Evolutionary conservation across 2,888 invertebrate species (phyloP).

Genomic region (Imbricaverruca yamaguchii): DNA sequence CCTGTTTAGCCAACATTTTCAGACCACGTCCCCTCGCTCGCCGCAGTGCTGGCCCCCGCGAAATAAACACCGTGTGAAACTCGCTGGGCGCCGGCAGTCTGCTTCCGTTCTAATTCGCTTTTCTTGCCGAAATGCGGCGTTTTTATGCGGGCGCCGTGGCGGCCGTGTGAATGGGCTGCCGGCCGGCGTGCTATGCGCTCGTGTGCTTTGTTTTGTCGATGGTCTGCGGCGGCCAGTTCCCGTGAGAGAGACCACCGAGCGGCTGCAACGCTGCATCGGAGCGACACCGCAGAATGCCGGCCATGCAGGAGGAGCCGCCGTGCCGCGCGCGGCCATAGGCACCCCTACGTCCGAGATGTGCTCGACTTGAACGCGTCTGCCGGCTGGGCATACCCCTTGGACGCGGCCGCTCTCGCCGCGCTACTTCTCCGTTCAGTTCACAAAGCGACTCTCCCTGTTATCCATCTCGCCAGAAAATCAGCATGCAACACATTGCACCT

Average conservation of each 20-base stretch:
- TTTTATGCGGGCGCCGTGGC: background rate
- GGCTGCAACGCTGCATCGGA: background rate
- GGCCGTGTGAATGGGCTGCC: background rate
- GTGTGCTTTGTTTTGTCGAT: background rate
- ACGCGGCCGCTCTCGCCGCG: too few species aligned
- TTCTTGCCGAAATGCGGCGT: conserved; percentile 9
- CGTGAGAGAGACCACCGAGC: background rate
- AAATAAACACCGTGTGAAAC: conserved; percentile 14
- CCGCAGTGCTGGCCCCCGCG: background rate
- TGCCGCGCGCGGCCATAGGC: background rate
- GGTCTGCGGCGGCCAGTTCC: background rate
- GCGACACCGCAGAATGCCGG: background rate
- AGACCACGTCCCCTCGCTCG: background rate
- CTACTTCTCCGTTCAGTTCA: too few species aligned
- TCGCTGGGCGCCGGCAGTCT: background rate
- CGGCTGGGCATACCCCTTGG: too few species aligned
- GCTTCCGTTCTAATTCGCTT: conserved; percentile 18
- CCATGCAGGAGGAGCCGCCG: background rate
- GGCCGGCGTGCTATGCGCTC: background rate
- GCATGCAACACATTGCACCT: too few species aligned
- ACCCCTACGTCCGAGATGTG: background rate
- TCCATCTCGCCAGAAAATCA: too few species aligned
- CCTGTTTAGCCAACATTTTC: conserved; percentile 1
- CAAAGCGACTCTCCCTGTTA: too few species aligned
- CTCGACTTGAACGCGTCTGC: too few species aligned